Base-by-base conservation (phyloP, 2,888 invertebrate species). In the Charanyca ferruginea region DNA sequence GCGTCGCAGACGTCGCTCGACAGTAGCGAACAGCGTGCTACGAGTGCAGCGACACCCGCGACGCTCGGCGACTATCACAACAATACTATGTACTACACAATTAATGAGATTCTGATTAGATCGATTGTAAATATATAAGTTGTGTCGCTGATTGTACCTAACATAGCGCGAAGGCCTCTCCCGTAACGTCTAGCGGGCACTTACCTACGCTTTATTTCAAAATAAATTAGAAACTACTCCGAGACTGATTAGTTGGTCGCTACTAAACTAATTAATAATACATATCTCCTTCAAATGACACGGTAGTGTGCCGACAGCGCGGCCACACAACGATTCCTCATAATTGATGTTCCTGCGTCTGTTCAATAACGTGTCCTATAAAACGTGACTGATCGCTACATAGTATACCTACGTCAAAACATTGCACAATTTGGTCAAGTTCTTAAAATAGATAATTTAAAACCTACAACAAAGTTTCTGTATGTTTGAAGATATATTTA, bases 361-460 rank as follows among this genome's bases (percentile, higher is more conserved):
- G 32, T 47, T 41, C 9, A 41, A 23, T n/a, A 13, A 32, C 48
- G 32, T 25, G 20, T 25, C 22, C 22, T 20, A 16, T 6, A 23
- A 20, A n/a, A 22, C 54, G 71, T 28, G 48, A 18, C 35, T 25
- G 25, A 25, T 35, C 28, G 25, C 38, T 58, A 32, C 44, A 11
- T 35, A 51, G n/a, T 65, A 35, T 47, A 65, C 16, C 48, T 66
- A 72, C 32, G 20, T 54, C 42, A 8, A 58, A n/a, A 71, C 6
- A 53, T 44, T 61, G 53, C 25, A 44, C 41, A 48, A 54, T 66
- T 71, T 71, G 71, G 71, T 71, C 71, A 65, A 49, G 38, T 66
- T 59, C 47, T 47, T 38, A 47, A 35, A 54, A 66, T 54, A 59
- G 13, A 45, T 0, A 16, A 53, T 49, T 16, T 65, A 55, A 59